Evolutionary conservation across 2,888 invertebrate species (phyloP).

Genomic region (Lepas anatifera): DNA sequence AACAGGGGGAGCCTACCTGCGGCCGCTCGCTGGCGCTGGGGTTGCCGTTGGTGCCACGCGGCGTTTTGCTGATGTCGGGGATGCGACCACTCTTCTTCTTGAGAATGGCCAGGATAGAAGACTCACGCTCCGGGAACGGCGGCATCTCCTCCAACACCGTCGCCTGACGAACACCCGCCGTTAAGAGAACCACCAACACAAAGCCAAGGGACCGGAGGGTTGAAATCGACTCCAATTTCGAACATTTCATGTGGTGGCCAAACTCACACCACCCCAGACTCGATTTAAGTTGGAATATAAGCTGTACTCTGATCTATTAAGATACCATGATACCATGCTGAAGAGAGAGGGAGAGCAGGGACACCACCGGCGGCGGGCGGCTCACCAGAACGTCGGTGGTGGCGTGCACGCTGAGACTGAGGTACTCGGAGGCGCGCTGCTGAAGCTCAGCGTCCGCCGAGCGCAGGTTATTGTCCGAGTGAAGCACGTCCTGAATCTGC

Average conservation of each 20-base stretch:
- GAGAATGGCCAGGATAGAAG: conserved; percentile 89
- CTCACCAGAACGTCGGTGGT: conserved; percentile 81
- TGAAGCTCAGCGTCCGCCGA: conserved; percentile 98
- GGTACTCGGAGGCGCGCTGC: conserved; percentile 94
- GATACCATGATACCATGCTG: no score
- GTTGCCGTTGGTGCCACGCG: conserved; percentile 47
- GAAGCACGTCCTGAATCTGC: conserved; percentile 88
- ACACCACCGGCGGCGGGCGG: conserved; percentile 7
- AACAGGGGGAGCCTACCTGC: not conserved
- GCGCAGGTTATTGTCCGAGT: conserved; percentile 85
- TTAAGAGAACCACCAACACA: no score
- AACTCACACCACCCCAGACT: no score
- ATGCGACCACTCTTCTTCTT: conserved; percentile 88
- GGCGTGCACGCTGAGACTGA: conserved; percentile 89
- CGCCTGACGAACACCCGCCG: conserved; percentile 52
- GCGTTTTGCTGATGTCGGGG: conserved; percentile 45
- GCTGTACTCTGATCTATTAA: no score
- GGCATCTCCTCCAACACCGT: conserved; percentile 99
- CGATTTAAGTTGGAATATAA: no score
- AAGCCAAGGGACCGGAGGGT: no score
- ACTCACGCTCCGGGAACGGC: conserved; percentile 96
- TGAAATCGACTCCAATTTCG: no score
- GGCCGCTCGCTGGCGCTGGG: conserved; percentile 1
- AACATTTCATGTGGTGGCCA: no score
- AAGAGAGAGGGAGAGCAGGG: not conserved